Evolutionary conservation across 2,888 invertebrate species (phyloP).

Genomic region (Meandrusa payeni): DNA sequence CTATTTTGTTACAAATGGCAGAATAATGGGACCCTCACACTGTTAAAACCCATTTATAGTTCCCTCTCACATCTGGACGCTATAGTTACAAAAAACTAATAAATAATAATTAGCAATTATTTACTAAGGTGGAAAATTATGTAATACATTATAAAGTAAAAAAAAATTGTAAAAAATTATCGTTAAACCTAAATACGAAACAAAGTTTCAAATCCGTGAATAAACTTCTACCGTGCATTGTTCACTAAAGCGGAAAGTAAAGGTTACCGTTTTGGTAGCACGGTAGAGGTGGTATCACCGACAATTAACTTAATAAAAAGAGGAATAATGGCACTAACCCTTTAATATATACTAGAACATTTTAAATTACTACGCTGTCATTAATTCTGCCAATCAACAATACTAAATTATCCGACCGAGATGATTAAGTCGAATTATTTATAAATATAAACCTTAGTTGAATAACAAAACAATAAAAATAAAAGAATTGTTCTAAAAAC

Average conservation of each 20-base stretch:
- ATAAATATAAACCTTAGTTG: slow-evolving; percentile 12
- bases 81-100: slow-evolving; percentile 34
- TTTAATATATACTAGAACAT: slow-evolving; percentile 31
- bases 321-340: slow-evolving; percentile 45
- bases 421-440: slow-evolving; percentile 14
- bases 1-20: slow-evolving; percentile 15
- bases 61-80: slow-evolving; percentile 33
- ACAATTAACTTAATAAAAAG: slow-evolving; percentile 28
- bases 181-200: slow-evolving; percentile 29
- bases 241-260: too few species aligned
- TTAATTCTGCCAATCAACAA: slow-evolving; percentile 40
- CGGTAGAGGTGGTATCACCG: slow-evolving; percentile 23
- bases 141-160: slow-evolving; percentile 31
- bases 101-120: slow-evolving; percentile 29
- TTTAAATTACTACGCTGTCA: slow-evolving; percentile 29
- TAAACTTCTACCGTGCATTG: slow-evolving; percentile 7
- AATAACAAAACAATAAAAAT: slow-evolving; percentile 21
- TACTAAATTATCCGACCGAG: slow-evolving; percentile 27
- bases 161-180: slow-evolving; percentile 32
- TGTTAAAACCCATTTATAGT: slow-evolving; percentile 21
- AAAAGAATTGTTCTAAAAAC: slow-evolving; percentile 21
- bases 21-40: slow-evolving; percentile 11
- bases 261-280: slow-evolving; percentile 9
- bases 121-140: slow-evolving; percentile 25
- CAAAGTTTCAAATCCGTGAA: slow-evolving; percentile 1